Conservation (phyloP, 2,113 vertebrate species). For the Epinephelus fuscoguttatus region DNA sequence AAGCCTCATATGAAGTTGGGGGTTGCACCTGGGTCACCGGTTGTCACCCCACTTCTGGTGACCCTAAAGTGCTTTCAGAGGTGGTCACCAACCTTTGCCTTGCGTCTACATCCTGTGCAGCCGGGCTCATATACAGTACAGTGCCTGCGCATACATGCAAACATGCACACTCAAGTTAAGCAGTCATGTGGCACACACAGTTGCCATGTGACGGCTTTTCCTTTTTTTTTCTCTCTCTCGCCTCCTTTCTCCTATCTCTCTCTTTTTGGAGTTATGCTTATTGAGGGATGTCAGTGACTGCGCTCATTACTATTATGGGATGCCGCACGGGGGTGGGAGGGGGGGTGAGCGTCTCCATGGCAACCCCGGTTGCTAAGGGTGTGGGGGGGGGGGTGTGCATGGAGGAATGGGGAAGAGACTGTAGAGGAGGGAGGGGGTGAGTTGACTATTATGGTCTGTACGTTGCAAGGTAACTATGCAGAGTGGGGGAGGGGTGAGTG, state of each 20-base stretch:
- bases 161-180: slow-evolving; percentile 81
- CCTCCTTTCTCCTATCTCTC: slow-evolving; percentile 69
- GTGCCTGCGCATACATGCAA: slow-evolving; percentile 72
- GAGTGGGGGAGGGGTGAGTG: slow-evolving; percentile 85
- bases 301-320: slow-evolving; percentile 86
- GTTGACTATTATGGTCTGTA: slow-evolving; percentile 89
- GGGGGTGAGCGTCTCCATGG: slow-evolving; percentile 79
- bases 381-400: slow-evolving; percentile 62
- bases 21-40: slow-evolving; percentile 36
- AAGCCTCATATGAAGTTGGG: neutral
- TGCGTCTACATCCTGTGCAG: neutral
- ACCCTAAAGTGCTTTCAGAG: neutral
- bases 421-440: slow-evolving; percentile 72
- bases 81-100: neutral
- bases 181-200: slow-evolving; percentile 83
- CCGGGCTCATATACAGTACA: slow-evolving; percentile 50
- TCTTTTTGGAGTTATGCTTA: slow-evolving; percentile 88
- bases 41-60: slow-evolving; percentile 20
- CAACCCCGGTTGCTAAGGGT: slow-evolving; percentile 83
- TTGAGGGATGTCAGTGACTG: slow-evolving; percentile 87
- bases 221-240: slow-evolving; percentile 36
- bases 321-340: slow-evolving; percentile 72
- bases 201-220: slow-evolving; percentile 81
- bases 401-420: slow-evolving; percentile 85
- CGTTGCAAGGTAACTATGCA: slow-evolving; percentile 89